A percentile compares a stretch with the other conserved stretches of the same genome.
These are phyloP conservation scores for Sinelater perroti DNA, from an alignment of 2,888 invertebrate genomes.

Conservation along the genomic window DNA sequence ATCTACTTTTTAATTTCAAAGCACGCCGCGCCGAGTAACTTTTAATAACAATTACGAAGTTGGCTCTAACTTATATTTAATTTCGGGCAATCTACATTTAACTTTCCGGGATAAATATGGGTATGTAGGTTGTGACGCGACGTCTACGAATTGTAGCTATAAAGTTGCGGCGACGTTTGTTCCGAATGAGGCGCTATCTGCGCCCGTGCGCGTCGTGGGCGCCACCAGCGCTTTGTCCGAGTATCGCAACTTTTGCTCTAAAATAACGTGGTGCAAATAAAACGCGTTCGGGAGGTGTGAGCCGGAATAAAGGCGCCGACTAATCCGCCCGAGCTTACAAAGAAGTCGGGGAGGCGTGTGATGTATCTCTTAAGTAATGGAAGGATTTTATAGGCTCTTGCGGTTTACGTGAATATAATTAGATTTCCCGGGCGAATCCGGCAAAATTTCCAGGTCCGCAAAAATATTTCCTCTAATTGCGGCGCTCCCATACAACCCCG, in stretches of 20 bases:
- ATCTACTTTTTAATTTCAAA: conserved; percentile 13
- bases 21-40: neutral
- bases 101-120: neutral
- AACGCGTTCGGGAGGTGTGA: conserved; percentile 2
- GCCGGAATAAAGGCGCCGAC: conserved; percentile 8
- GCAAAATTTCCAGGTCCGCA: no score
- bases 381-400: neutral
- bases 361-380: neutral
- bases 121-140: conserved; percentile 2
- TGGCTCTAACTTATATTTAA: conserved; percentile 10
- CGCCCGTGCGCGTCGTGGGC: conserved; percentile 13
- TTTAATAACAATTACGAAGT: conserved; percentile 12
- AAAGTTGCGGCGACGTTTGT: conserved; percentile 23
- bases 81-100: conserved; percentile 4
- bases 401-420: no score
- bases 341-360: neutral
- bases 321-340: neutral
- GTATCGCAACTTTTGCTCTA: conserved; percentile 21
- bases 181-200: conserved; percentile 23
- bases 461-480: no score
- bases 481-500: no score
- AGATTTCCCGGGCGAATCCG: no score
- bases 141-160: conserved; percentile 14
- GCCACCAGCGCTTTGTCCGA: conserved; percentile 15
- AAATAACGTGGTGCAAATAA: conserved; percentile 18